These are phyloP conservation scores for Microcebus jonahi DNA, from an alignment of 2,113 vertebrate genomes.

Conservation along the genomic window DNA sequence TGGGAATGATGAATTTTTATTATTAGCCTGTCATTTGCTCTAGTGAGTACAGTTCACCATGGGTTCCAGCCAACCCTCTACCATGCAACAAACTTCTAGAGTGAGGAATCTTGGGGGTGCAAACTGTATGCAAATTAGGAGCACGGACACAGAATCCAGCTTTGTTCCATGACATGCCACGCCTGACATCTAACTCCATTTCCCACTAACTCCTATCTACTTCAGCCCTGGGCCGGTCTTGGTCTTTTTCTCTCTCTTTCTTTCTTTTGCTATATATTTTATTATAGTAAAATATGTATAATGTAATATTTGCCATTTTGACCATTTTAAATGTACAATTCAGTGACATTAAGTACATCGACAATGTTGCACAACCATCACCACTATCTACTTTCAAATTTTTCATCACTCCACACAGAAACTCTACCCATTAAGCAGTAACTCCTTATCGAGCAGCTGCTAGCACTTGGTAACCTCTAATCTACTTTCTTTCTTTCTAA, in stretches of 20 bases:
- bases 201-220: neutral
- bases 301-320: neutral
- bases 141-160: neutral
- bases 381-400: neutral
- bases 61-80: neutral
- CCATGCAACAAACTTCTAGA: neutral
- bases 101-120: neutral
- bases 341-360: neutral
- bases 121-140: neutral
- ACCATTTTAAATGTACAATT: neutral
- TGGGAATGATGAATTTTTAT: neutral
- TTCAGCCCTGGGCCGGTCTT: neutral
- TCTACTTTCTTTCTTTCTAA: neutral
- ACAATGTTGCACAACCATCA: neutral
- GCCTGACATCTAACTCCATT: neutral
- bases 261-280: neutral
- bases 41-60: neutral
- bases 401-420: neutral
- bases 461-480: neutral
- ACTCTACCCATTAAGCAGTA: neutral
- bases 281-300: neutral
- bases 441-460: neutral
- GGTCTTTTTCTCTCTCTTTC: neutral
- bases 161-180: neutral
- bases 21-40: neutral